These are phyloP conservation scores for Rhadina sibilatrix DNA, from an alignment of 2,113 vertebrate species.

Conservation along the genomic window DNA sequence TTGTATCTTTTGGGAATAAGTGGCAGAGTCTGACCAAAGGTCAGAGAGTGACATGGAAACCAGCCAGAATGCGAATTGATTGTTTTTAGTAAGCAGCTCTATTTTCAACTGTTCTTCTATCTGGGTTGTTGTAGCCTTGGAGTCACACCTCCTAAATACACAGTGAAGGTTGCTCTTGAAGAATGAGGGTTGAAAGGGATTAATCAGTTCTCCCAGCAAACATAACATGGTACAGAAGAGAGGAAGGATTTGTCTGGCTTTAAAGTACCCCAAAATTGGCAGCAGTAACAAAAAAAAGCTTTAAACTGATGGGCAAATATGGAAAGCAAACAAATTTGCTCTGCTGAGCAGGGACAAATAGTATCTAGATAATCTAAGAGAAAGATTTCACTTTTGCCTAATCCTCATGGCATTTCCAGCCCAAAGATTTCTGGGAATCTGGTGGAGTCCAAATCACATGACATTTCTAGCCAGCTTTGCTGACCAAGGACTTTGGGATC, in stretches of 20 bases:
- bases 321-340: conserved; percentile 43
- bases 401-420: conserved; percentile 44
- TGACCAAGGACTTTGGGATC: conserved; percentile 41
- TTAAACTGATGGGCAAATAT: conserved; percentile 23
- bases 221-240: not conserved
- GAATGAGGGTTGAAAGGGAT: not conserved
- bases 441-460: not conserved
- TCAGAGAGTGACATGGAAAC: not conserved
- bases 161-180: not conserved
- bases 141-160: not conserved
- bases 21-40: not conserved
- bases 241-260: conserved; percentile 20
- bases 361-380: not conserved
- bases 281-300: conserved; percentile 26
- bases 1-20: not conserved
- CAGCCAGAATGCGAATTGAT: not conserved
- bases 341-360: conserved; percentile 45
- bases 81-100: not conserved
- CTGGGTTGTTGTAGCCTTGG: not conserved
- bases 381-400: conserved; percentile 45
- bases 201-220: not conserved
- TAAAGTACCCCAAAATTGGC: conserved; percentile 33
- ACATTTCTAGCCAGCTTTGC: conserved; percentile 42
- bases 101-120: not conserved
- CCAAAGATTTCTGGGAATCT: conserved; percentile 47